Base-by-base conservation (phyloP, 1,140 invertebrate species). In the Wiebesia pumilae region DNA sequence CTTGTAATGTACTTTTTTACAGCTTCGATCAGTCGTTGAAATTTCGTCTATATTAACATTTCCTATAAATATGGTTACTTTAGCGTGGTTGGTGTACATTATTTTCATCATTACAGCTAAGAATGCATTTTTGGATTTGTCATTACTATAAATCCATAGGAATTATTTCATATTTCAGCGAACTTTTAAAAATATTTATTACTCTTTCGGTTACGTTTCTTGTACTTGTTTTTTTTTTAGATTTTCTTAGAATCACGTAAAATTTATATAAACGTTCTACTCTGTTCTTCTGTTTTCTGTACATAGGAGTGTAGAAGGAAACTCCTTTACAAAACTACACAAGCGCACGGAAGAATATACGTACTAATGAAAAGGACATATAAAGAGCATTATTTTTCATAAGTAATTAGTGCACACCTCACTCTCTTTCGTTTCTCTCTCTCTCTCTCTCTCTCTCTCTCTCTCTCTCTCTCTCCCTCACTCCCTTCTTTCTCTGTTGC, bases 401-500 rank as follows among this genome's bases (percentile, higher is more conserved):
- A 33, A 85, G 84, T 65, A 77, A 85, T 85, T 85, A 78, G 51
- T 35, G 38, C n/a, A 35, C 54, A 58, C 30, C 81, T 73, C n/a
- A 40, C 43, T 73, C 43, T 65, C 58, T 88, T 91, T 92, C 90
- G 91, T 88, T 91, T 87, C 90, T 92, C 91, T 90, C 92, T 90
- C 86, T 88, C 30, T 92, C 91, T 91, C 90, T 30, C 47, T 6
- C 16, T 79, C 77, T 92, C 24, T 75, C 35, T 75, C 35, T 78
- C 58, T 78, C 73, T 80, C 47, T 80, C 21, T 67, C 38, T 67
- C 88, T 90, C 92, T 90, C 88, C 88, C 54, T 80, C 54, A 93
- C 90, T 91, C 88, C 92, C 86, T 90, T 92, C 92, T 90, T 92
- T 90, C 88, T 88, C 54, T 92, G 91, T 91, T 89, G n/a, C 21